These are phyloP conservation scores for Heteractis magnifica DNA, from an alignment of 92 coral and sea anemone genomes.

Conservation along the genomic window DNA sequence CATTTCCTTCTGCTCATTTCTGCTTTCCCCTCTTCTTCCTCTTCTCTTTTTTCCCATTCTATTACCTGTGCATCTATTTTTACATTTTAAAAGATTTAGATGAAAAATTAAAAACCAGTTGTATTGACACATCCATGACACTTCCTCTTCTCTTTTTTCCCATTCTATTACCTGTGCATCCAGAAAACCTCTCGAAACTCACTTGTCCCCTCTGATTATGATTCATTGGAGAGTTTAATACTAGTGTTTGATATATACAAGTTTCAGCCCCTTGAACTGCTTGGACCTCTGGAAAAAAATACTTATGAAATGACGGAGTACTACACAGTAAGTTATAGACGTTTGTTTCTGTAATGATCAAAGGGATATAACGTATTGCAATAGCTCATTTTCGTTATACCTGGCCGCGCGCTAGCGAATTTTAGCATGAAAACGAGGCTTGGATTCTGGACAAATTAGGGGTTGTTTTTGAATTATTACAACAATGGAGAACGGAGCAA, in stretches of 20 bases:
- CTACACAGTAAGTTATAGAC: constrained; percentile 38
- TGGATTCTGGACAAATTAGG: no score
- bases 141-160: no score
- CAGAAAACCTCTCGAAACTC: not conserved
- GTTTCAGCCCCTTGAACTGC: constrained; percentile 70
- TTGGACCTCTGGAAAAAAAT: constrained; percentile 35
- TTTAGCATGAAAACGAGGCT: no score
- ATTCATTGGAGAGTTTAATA: not conserved
- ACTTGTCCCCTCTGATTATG: not conserved
- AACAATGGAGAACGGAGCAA: no score
- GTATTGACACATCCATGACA: no score
- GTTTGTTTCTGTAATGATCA: no score
- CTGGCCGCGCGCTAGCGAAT: no score
- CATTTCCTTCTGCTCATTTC: not conserved
- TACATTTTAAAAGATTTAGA: not conserved
- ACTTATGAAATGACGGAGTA: constrained; percentile 42
- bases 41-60: not conserved
- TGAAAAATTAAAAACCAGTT: no score
- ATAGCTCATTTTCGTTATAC: no score
- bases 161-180: no score
- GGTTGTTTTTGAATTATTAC: no score
- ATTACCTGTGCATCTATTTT: not conserved
- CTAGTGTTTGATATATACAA: not conserved
- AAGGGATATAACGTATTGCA: no score
- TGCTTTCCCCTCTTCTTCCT: not conserved